Evolutionary conservation across 2,113 vertebrate species (phyloP), one percentile per base, ranked within the genome.

Genomic region (Ariopsis seemanni): DNA sequence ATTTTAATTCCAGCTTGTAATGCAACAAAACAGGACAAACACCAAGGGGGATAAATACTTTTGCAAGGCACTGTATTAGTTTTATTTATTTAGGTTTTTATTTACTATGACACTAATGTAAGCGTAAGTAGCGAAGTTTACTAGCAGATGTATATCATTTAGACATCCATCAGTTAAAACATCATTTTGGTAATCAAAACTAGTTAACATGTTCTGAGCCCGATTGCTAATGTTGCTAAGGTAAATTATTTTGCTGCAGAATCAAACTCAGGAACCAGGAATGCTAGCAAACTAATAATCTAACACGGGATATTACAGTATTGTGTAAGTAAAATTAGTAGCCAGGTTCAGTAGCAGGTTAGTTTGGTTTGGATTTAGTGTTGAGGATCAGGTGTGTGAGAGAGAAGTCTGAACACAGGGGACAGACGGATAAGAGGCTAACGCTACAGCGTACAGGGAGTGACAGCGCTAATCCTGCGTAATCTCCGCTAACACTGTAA

Each of bases 401-500:
- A 22, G 72, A 79, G 14, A 55, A 34, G 55, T 7, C 1, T 25
- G 75, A 17, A 9, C 50, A 78, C 20, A 77, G 74, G 25, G 25
- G 48, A 77, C 18, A 14, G 15, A 50, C 12, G 9, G 53, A 58
- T 81, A 78, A 78, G 75, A 78, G 74, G 74, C 74, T 77, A 77
- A 77, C 1, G 11, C 75, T 78, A 55, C 25, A 27, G 75, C n/a
- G 52, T 55, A 79, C 52, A 55, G 52, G 55, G 79, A 81, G 79
- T 60, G 17, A 58, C 83, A 60, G 83, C 30, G 52, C 83, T 90
- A 91, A 93, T 92, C 86, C 85, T 22, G 82, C 62, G 83, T 92
- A 92, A 94, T 93, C 91, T 91, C 91, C 91, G 90, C 88, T 89
- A 92, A 93, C 90, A 1, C 93, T 94, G 93, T 94, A 92, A 94